Base-by-base conservation (phyloP, 2,888 invertebrate species). In the Patella caerulea region DNA sequence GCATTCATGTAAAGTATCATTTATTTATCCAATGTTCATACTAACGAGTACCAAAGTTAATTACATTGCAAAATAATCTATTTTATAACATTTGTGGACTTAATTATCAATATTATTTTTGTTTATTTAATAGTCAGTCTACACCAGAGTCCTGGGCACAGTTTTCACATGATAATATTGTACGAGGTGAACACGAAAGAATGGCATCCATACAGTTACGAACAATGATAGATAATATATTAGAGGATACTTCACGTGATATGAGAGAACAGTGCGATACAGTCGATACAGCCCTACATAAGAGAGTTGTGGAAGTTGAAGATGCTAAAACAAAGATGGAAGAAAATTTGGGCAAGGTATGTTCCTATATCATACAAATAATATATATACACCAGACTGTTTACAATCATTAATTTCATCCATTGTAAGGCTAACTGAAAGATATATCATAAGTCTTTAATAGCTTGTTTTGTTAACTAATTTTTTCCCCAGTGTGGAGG, bases 131-230 rank as follows among this genome's bases (percentile, higher is more conserved):
- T 85, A 95, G 95, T 52, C 97, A 97, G 93, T 96, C 96, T 0
- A 94, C 96, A 15, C 95, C 95, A 45, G 95, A 96, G 85, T 95
- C 95, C 85, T 97, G 97, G 96, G 96, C 96, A 83, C 95, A 94
- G 88, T 96, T 95, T 87, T 95, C 96, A 45, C 94, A 94, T 85
- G 95, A 96, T 91, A 95, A 95, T 72, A 93, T 97, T 69, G 94
- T 95, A 55, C 94, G 94, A 84, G 95, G 94, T 70, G 96, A 97
- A 90, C 93, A 94, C 69, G 95, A 95, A 70, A 93, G 96, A 76
- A 95, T 95, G 90, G 94, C 94, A 77, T 96, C 97, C 0, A 93
- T 94, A 14, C 94, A 94, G 83, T 92, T 97, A 71, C 92, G 96
- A 69, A 88, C 89, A 3, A 94, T 95, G 17, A 92, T 96, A 7